phyloP scores from a whole-genome alignment of 30 jellyfish, hydroid and myxozoan species.

The Mastigias papua region DNA sequence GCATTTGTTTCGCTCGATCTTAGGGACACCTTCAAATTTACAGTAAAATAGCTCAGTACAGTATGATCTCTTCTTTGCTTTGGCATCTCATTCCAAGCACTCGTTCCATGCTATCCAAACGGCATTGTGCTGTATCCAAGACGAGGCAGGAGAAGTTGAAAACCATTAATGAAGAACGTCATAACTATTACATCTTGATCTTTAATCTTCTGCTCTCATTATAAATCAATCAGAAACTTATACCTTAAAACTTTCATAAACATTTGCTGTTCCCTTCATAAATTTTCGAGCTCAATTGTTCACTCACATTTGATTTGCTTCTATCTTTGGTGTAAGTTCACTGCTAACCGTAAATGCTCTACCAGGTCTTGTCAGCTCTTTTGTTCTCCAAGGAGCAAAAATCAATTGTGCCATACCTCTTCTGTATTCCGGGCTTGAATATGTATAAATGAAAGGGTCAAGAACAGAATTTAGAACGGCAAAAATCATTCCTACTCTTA shows the following conservation, averaged over 20 bases:
- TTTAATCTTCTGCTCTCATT: too few relatives aligned
- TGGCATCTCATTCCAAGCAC: not conserved
- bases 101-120: not conserved
- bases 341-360: not conserved
- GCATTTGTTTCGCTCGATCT: not conserved
- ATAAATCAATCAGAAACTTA: too few relatives aligned
- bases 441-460: slow-evolving; percentile 1
- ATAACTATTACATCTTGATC: too few relatives aligned
- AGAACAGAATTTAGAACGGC: not conserved
- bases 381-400: not conserved
- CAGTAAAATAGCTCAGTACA: not conserved
- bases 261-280: not conserved
- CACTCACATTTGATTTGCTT: not conserved
- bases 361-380: not conserved
- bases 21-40: not conserved
- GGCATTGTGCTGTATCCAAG: not conserved
- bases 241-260: too few relatives aligned
- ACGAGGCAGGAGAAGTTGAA: not conserved
- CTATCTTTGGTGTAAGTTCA: not conserved
- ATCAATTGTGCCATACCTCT: not conserved
- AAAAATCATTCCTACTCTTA: slow-evolving; percentile 3
- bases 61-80: not conserved
- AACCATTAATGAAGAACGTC: not conserved
- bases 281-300: too few relatives aligned
- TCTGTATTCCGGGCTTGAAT: slow-evolving; percentile 11